phyloP scores from a whole-genome alignment of 2,113 vertebrate species.

The Podiceps cristatus region DNA sequence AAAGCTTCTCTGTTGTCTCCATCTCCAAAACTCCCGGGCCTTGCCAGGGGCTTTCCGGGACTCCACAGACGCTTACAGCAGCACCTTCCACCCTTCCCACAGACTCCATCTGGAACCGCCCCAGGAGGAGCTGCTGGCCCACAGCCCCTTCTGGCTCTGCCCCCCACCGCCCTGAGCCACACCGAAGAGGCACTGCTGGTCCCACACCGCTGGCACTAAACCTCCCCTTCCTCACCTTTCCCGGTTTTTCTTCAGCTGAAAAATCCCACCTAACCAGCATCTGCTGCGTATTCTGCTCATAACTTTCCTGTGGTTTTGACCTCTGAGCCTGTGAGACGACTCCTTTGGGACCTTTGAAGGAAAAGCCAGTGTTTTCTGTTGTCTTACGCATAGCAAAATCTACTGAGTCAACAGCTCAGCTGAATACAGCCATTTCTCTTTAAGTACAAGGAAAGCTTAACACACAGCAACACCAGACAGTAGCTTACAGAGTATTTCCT shows the following conservation, averaged over 20 bases:
- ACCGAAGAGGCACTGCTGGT: not conserved
- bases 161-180: not conserved
- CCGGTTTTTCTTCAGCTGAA: not conserved
- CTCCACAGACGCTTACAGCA: not conserved
- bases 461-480: not conserved
- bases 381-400: not conserved
- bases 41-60: not conserved
- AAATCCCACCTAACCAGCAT: not conserved
- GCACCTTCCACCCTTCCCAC: not conserved
- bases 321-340: not conserved
- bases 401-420: not conserved
- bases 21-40: not conserved
- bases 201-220: not conserved
- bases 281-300: not conserved
- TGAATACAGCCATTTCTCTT: not conserved
- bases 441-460: not conserved
- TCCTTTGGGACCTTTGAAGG: not conserved
- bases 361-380: not conserved
- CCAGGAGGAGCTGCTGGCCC: not conserved
- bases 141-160: not conserved
- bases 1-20: not conserved
- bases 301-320: not conserved
- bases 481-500: not conserved
- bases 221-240: not conserved
- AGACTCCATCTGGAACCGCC: not conserved